Evolutionary conservation across 2,113 vertebrate genomes (phyloP), one percentile per base, ranked within the genome.

Genomic region (Lutjanus erythropterus): DNA sequence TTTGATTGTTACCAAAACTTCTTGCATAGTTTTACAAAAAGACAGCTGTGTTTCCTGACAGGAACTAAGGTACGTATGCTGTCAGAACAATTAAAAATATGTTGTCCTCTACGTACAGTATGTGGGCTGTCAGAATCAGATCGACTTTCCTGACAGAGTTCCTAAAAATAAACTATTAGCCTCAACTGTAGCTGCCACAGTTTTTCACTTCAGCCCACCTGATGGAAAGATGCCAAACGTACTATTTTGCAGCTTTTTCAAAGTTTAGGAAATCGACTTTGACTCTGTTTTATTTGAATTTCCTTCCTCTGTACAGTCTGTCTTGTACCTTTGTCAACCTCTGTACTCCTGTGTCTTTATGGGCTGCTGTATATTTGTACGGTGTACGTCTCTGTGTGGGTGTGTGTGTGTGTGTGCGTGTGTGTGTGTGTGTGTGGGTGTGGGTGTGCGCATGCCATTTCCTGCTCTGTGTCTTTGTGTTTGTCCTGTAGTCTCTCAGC

Each of bases 401-500:
- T 64, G 41, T 18, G 11, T 3, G 33, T 37, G 21, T 39, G 37
- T 39, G 8, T 39, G 33, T 35, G 33, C 18, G 39, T 64, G 41
- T 18, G 11, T n/a, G 27, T 9, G 25, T 61, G 23, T 9, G 27
- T 23, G 49, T 35, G 61, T 58, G 49, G 35, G 9, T 39, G 37
- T 49, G 42, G 21, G 33, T 61, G 27, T 41, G 56, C 50, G 0
- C 5, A 8, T 35, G 49, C 29, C 31, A 65, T 72, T 81, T 84
- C 62, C 70, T 74, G 55, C 71, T 50, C 19, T 1, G 3, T 68
- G 53, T 50, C 42, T 80, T 52, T 35, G 27, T 81, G 71, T 81
- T 66, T 82, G 68, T 81, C 46, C 55, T 78, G 71, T 70, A 68
- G 55, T 79, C 47, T 84, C 50, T 72, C 49, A 23, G 66, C 83